phyloP scores from a whole-genome alignment of 2,888 invertebrate genomes.

The Heteropelma amictum region DNA sequence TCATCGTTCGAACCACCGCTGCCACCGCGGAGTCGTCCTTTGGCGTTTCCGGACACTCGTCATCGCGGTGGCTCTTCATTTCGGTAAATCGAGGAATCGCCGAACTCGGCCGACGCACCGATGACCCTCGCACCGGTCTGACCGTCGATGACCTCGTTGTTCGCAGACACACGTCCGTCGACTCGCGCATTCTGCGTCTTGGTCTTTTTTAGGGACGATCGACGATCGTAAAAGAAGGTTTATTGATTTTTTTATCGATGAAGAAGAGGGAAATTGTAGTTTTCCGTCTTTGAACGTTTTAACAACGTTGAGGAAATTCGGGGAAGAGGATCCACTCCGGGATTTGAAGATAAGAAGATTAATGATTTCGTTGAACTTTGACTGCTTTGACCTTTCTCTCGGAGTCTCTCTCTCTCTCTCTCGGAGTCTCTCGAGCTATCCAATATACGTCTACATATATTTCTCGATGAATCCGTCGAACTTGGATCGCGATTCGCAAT shows the following conservation, averaged over 20 bases:
- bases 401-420: too few relatives aligned
- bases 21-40: conserved; percentile 43
- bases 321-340: background rate
- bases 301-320: conserved; percentile 12
- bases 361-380: conserved; percentile 45
- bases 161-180: conserved; percentile 42
- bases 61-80: conserved; percentile 18
- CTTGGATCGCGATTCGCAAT: conserved; percentile 52
- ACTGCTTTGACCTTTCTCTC: conserved; percentile 36
- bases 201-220: too few relatives aligned
- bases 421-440: conserved; percentile 15
- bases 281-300: background rate
- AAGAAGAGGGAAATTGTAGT: background rate
- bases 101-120: conserved; percentile 46
- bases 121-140: background rate
- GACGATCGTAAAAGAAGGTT: too few relatives aligned
- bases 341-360: conserved; percentile 49
- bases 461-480: conserved; percentile 50
- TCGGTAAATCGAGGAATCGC: conserved; percentile 48
- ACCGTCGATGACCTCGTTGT: conserved; percentile 53
- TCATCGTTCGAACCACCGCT: conserved; percentile 65
- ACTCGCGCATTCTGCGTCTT: conserved; percentile 52
- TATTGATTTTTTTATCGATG: too few relatives aligned
- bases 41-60: conserved; percentile 71
- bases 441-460: conserved; percentile 25